phyloP scores from a whole-genome alignment of 2,888 invertebrate species.

The Acleris holmiana region DNA sequence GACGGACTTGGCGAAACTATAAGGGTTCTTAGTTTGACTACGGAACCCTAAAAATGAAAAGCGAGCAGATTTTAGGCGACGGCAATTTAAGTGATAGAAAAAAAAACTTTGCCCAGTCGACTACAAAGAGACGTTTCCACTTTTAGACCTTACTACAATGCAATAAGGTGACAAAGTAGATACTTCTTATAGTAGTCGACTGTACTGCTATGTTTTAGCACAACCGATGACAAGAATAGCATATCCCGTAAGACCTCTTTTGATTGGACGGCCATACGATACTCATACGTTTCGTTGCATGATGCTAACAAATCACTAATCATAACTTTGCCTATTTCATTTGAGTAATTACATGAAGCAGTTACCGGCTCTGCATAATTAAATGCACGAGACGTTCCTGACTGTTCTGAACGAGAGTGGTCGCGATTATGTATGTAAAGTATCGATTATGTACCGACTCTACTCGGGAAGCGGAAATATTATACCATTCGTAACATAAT shows the following conservation, averaged over 20 bases:
- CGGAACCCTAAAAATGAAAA: no score
- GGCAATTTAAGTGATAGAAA: no score
- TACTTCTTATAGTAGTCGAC: no score
- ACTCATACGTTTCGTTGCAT: constrained; percentile 17
- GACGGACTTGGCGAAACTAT: no score
- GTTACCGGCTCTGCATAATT: constrained; percentile 31
- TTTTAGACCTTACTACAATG: no score
- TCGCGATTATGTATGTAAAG: constrained; percentile 10
- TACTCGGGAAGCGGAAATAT: constrained; percentile 24
- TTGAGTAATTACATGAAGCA: constrained; percentile 27
- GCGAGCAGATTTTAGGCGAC: no score
- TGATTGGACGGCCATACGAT: neutral
- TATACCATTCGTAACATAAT: constrained; percentile 4
- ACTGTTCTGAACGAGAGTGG: constrained; percentile 21
- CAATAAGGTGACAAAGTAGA: no score
- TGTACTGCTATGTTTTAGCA: no score
- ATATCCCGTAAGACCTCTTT: neutral
- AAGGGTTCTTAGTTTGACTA: no score
- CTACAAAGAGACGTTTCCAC: no score
- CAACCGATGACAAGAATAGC: neutral
- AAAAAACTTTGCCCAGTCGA: no score
- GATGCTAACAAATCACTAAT: constrained; percentile 30
- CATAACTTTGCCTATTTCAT: constrained; percentile 13
- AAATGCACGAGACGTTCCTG: constrained; percentile 18
- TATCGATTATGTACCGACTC: neutral